Evolutionary conservation across 2,797 vertebrate genomes (phyloP).

Genomic region (Gorsachius magnificus): DNA sequence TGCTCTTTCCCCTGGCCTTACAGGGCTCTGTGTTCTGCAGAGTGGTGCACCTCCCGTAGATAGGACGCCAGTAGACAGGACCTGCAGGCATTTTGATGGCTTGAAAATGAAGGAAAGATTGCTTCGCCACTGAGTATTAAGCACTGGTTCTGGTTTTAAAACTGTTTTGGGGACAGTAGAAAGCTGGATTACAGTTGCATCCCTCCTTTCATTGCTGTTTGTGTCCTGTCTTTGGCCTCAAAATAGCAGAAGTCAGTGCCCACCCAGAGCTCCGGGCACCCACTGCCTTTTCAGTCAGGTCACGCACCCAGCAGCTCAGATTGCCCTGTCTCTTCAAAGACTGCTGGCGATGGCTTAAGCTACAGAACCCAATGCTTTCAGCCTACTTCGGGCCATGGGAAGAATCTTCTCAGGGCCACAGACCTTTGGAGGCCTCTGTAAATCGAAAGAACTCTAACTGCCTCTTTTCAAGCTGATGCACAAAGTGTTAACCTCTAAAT

Average conservation of each 20-base stretch:
- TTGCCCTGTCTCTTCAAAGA: not conserved
- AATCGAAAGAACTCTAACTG: not conserved
- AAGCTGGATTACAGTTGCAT: not conserved
- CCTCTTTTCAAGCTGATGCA: not conserved
- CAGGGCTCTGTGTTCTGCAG: not conserved
- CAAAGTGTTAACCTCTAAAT: not conserved
- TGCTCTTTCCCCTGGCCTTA: not conserved
- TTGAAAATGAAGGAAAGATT: not conserved
- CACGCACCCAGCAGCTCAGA: not conserved
- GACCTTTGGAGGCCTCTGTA: not conserved
- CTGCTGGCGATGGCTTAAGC: not conserved
- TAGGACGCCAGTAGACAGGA: not conserved
- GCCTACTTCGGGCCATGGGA: not conserved
- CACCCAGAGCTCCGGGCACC: not conserved
- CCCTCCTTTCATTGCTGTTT: not conserved
- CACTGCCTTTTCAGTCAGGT: not conserved
- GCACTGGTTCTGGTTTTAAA: not conserved
- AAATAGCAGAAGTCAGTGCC: not conserved
- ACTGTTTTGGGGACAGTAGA: not conserved
- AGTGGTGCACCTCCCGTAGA: rapidly evolving
- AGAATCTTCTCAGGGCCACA: not conserved
- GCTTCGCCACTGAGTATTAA: not conserved
- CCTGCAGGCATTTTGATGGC: not conserved
- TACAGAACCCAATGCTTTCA: not conserved
- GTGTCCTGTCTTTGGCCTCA: not conserved